A percentile compares a stretch with the other conserved stretches of the same genome.
Conservation (phyloP, 2,888 invertebrate genomes). For the Metallyticus violacea region DNA sequence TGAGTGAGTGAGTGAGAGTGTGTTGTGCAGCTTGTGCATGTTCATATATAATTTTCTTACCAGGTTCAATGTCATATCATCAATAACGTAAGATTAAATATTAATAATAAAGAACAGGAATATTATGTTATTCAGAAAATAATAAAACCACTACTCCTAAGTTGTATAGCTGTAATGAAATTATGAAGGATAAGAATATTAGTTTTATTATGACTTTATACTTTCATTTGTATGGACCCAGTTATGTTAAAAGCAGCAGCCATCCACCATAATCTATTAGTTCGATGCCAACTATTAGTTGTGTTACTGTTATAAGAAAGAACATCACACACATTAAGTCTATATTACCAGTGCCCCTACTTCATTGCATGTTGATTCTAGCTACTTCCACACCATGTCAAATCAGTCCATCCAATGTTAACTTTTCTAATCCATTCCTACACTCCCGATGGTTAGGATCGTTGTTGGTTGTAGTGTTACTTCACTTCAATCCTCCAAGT, state of each 20-base stretch:
- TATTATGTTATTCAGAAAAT: background rate
- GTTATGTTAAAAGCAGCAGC: conserved; percentile 5
- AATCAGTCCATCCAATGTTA: background rate
- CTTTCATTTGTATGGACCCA: background rate
- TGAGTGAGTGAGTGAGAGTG: too few relatives aligned
- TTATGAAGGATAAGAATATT: background rate
- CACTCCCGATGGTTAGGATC: background rate
- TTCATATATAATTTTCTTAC: too few relatives aligned
- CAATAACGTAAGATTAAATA: background rate
- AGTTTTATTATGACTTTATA: background rate
- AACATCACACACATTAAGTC: background rate
- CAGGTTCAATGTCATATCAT: background rate
- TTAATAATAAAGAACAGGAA: background rate
- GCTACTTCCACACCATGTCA: background rate
- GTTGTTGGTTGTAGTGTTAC: background rate
- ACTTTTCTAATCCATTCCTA: background rate
- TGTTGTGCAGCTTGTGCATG: too few relatives aligned
- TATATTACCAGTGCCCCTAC: background rate
- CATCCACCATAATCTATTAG: background rate
- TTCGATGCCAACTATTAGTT: conserved; percentile 10
- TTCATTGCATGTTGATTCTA: too few relatives aligned
- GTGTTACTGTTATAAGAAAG: conserved; percentile 14
- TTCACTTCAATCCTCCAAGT: background rate
- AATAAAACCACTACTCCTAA: background rate
- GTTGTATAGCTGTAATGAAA: background rate